These are phyloP conservation scores for Odontocerum albicorne DNA, from an alignment of 2,888 invertebrate species.

Conservation along the genomic window DNA sequence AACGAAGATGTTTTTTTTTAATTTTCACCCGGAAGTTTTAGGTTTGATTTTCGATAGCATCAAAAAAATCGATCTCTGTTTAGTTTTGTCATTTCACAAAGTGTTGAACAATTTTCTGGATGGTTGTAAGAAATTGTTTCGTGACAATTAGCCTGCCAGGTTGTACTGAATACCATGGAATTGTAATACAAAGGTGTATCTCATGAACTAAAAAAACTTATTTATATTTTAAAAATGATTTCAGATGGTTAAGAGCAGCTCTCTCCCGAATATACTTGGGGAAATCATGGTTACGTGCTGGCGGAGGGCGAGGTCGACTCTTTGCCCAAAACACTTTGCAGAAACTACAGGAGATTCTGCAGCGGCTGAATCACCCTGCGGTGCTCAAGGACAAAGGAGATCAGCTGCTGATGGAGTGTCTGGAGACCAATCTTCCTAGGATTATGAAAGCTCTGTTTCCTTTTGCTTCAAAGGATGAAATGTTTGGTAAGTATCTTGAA, in stretches of 20 bases:
- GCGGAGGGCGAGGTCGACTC: constrained; percentile 51
- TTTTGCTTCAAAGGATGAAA: constrained; percentile 55
- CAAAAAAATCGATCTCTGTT: no score
- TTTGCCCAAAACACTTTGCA: constrained; percentile 54
- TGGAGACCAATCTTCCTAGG: constrained; percentile 51
- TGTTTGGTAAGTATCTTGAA: constrained; percentile 49
- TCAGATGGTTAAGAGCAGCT: constrained; percentile 55
- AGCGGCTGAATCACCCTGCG: constrained; percentile 40
- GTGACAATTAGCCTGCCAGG: no score
- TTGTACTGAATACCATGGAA: no score
- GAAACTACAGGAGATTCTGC: constrained; percentile 50
- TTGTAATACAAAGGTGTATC: no score
- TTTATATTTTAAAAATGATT: background rate
- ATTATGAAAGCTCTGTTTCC: constrained; percentile 50
- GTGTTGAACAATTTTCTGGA: no score
- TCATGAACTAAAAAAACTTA: background rate
- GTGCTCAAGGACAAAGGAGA: constrained; percentile 37
- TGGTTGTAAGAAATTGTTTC: no score
- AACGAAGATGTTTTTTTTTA: no score
- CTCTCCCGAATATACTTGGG: constrained; percentile 52
- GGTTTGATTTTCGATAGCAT: no score
- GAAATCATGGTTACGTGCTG: constrained; percentile 53
- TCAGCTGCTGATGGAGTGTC: constrained; percentile 47
- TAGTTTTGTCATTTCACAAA: no score
- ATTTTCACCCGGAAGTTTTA: no score